Percentiles rank a stretch among this genome's conserved stretches.
phyloP scores from a whole-genome alignment of 2,113 vertebrate species.

The Donacobius atricapilla region DNA sequence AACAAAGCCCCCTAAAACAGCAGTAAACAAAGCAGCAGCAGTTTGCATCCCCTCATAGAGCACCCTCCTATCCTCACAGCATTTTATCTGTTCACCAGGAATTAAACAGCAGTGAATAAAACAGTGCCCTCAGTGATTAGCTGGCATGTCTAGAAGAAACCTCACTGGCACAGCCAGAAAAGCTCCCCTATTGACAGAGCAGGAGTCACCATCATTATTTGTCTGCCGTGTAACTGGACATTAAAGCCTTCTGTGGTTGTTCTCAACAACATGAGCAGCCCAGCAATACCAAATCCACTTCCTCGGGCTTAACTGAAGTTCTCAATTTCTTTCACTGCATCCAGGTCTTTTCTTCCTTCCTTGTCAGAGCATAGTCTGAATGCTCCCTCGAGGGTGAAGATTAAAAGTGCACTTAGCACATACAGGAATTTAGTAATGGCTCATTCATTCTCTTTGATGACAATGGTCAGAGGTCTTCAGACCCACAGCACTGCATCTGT shows the following conservation, averaged over 20 bases:
- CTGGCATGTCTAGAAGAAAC: background rate
- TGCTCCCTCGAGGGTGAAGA: background rate
- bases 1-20: background rate
- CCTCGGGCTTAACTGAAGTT: background rate
- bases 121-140: background rate
- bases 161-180: fast-evolving
- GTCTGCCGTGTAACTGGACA: background rate
- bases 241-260: background rate
- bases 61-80: background rate
- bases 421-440: background rate
- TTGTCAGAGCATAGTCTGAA: background rate
- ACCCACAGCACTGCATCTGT: background rate
- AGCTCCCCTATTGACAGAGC: background rate
- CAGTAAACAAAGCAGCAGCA: background rate
- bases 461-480: background rate
- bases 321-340: background rate
- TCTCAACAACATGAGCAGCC: background rate
- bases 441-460: background rate
- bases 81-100: background rate
- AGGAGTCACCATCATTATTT: background rate
- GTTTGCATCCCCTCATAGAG: background rate
- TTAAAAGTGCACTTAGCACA: background rate
- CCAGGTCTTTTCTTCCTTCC: background rate
- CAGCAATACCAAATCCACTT: background rate
- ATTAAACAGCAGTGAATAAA: background rate